phyloP scores from a whole-genome alignment of 2,888 invertebrate species.

The Oligia fasciuncula region DNA sequence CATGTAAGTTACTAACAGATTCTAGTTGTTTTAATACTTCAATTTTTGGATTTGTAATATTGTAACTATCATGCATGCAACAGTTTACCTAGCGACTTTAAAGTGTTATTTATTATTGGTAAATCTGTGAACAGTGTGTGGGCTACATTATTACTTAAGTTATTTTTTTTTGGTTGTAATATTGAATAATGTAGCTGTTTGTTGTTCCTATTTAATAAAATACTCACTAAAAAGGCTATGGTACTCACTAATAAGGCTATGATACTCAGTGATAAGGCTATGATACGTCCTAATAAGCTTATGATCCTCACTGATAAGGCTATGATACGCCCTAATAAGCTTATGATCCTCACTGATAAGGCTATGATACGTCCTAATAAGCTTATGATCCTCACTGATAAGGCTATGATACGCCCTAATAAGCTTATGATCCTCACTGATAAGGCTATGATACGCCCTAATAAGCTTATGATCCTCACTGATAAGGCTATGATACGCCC shows the following conservation, averaged over 20 bases:
- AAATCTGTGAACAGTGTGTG: not conserved
- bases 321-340: not conserved
- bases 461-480: too few species aligned
- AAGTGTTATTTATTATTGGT: not conserved
- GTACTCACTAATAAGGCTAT: not conserved
- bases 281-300: not conserved
- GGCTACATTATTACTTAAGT: not conserved
- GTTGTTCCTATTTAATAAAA: not conserved
- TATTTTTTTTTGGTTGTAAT: not conserved
- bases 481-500: too few species aligned
- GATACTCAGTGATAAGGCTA: conserved; percentile 45
- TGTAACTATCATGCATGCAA: too few species aligned
- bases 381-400: too few species aligned
- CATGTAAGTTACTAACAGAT: too few species aligned
- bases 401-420: too few species aligned
- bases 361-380: too few species aligned
- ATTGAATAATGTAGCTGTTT: not conserved
- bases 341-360: too few species aligned
- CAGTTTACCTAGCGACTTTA: not conserved
- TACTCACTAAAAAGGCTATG: conserved; percentile 57
- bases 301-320: conserved; percentile 43
- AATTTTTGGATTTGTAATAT: too few species aligned
- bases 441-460: too few species aligned
- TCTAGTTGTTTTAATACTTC: not conserved
- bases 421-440: too few species aligned